Evolutionary conservation across 2,888 invertebrate species (phyloP), one percentile per base, ranked within the genome.

Genomic region (Dryadula phaetusa): DNA sequence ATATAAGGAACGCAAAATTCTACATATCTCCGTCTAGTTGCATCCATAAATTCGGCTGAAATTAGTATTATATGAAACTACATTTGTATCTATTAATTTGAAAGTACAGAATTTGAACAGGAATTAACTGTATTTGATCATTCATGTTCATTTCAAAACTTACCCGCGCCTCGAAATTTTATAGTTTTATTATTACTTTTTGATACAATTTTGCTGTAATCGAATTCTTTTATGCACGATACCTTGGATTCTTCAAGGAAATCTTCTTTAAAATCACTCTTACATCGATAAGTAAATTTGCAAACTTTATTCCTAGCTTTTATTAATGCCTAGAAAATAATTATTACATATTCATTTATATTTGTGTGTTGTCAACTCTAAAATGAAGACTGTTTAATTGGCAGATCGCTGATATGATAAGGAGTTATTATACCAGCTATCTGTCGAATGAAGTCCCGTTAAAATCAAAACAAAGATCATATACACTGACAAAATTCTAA

Each of bases 251-350:
- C 42, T 1, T n/a, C n/a, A n/a, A n/a, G n/a, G 2, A 79, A 74
- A 0, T 32, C 37, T 2, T 53, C 49, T 4, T 72, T 71, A 2
- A 79, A 74, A 0, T 32, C 37, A 0, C 47, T 62, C 16, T 76
- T 79, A 68, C 86, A 87, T 46, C 37, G 62, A 22, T 67, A 74
- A 34, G 56, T 61, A 0, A 3, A 22, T 14, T 28, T 22, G 69
- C 86, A 86, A 0, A 74, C 72, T 8, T 37, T 10, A 28, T 76
- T 77, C 0, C 53, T 64, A 0, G 70, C 78, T 2, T 18, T 5
- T 63, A 78, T 77, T 65, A 82, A 78, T 7, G 85, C 85, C 87
- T 87, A 60, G 0, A 75, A 74, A 52, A 16, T 52, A 32, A 10
- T n/a, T 2, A n/a, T 44, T 6, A 18, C n/a, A n/a, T n/a, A n/a